These are phyloP conservation scores for Chiloscyllium punctatum DNA, from an alignment of 2,797 vertebrate genomes.

Conservation along the genomic window DNA sequence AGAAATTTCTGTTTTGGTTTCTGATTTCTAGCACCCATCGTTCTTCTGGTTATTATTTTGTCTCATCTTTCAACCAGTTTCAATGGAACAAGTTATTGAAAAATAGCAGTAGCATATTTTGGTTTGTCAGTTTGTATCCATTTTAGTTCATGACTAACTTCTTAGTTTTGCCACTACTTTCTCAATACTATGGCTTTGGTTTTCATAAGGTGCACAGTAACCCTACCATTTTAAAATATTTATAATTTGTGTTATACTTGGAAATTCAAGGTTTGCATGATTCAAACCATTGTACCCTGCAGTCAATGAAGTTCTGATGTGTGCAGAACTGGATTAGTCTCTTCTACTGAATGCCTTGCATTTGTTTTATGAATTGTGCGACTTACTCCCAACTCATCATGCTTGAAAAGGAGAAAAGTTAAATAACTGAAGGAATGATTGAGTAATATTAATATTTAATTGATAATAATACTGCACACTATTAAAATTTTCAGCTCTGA, in stretches of 20 bases:
- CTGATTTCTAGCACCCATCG: no score
- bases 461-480: background rate
- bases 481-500: background rate
- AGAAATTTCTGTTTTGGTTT: no score
- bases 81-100: background rate
- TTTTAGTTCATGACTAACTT: background rate
- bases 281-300: background rate
- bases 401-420: background rate
- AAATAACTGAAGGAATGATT: background rate
- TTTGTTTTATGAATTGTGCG: background rate
- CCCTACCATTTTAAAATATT: background rate
- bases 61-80: background rate
- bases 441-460: background rate
- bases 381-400: background rate
- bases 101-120: background rate
- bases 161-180: background rate
- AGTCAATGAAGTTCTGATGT: background rate
- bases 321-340: background rate
- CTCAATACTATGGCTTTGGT: background rate
- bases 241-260: background rate
- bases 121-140: background rate
- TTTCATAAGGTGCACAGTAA: background rate
- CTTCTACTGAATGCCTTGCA: background rate
- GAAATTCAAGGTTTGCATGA: background rate
- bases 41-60: no score